These are phyloP conservation scores for Schizothorax lantsangensis DNA, from an alignment of 2,797 vertebrate genomes.

Conservation along the genomic window DNA sequence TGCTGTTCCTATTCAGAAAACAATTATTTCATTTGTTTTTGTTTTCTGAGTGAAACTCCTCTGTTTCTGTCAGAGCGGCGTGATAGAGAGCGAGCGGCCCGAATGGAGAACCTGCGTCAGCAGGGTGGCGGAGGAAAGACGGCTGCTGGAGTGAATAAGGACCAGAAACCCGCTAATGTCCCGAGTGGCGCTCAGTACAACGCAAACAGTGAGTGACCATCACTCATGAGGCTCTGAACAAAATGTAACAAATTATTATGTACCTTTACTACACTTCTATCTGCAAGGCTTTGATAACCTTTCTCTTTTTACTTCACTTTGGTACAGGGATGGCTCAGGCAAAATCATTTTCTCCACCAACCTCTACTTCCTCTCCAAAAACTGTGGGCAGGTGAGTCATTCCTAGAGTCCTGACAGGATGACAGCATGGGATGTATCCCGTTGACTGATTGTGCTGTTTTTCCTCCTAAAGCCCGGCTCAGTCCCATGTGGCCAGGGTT, in stretches of 20 bases:
- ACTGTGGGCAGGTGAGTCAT: constrained; percentile 83
- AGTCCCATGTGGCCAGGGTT: constrained; percentile 66
- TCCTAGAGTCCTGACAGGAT: background rate
- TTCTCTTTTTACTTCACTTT: constrained; percentile 59
- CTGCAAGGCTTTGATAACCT: constrained; percentile 5
- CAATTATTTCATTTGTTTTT: background rate
- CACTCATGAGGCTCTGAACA: background rate
- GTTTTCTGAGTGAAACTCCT: background rate
- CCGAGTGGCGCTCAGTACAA: constrained; percentile 68
- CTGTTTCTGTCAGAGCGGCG: constrained; percentile 82
- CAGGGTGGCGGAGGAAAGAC: constrained; percentile 70
- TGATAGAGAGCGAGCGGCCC: constrained; percentile 85
- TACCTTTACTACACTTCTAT: background rate
- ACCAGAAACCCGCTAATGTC: constrained; percentile 60
- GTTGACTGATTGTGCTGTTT: constrained; percentile 19
- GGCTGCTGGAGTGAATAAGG: constrained; percentile 55
- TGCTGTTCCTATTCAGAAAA: background rate
- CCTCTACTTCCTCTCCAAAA: constrained; percentile 77
- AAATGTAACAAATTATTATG: too few relatives aligned
- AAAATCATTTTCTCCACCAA: constrained; percentile 74
- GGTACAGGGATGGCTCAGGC: constrained; percentile 70
- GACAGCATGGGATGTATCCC: background rate
- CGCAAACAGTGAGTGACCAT: constrained; percentile 67
- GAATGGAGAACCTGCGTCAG: constrained; percentile 84
- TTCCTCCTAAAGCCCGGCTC: constrained; percentile 69